Base-by-base conservation (phyloP, 1,140 invertebrate genomes). In the Cydia splendana region DNA sequence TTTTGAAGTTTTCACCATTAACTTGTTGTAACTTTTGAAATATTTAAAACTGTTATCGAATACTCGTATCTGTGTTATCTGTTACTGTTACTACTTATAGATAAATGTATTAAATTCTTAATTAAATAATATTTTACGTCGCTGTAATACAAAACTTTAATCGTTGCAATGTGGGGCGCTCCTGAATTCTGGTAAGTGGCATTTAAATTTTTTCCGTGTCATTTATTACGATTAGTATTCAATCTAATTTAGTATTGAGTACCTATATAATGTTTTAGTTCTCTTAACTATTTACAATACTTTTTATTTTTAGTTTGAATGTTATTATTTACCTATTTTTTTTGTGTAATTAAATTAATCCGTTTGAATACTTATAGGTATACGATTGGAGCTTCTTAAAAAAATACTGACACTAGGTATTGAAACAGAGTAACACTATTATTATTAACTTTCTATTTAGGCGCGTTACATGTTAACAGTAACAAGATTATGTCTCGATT, bases 11-110 rank as follows among this genome's bases (percentile, higher is more conserved):
- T 71, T 71, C 67, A 71, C 30, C 15, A 71, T 82, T 84, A 83
- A 82, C 79, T 90, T 87, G 88, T 92, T 91, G 85, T 86, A 86
- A 90, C 83, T 91, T 91, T 91, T 90, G 82, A 89, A 88, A 89
- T 89, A 87, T 90, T 88, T 90, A 87, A 78, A 77, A 87, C 86
- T 89, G 86, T 91, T 91, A 87, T 89, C 89, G 77, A 86, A 87
- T 88, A 89, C 87, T 90, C 89, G 81, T 86, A 88, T 88, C 90
- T 92, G 87, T 92, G 89, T 91, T 93, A 93, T 85, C 89, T 93
- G 90, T 93, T 93, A 91, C 88, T 91, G 90, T 93, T 93, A 91
- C 88, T 91, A 91, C 78, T 90, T 91, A 88, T 87, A 80, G 75
- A 81, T 87, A 87, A 76, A 86, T 85, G 78, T 86, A 87, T 83